Evolutionary conservation across 2,888 invertebrate genomes (phyloP), one percentile per base, ranked within the genome.

Genomic region (Vesta saturnalis): DNA sequence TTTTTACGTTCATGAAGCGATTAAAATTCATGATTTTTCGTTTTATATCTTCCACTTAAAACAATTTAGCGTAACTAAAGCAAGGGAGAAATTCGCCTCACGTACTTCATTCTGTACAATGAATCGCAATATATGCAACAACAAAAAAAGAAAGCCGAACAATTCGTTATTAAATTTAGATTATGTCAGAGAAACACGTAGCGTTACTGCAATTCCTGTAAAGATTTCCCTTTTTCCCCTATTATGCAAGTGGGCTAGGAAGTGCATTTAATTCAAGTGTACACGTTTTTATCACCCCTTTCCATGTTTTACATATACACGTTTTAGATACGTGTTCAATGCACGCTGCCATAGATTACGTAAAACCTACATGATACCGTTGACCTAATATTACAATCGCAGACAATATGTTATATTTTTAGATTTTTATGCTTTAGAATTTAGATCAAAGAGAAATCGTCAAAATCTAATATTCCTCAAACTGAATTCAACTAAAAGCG

Each of bases 101-200:
- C 64, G 69, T 69, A 67, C 60, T 56, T 52, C 35, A 64, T 52
- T 54, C 60, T 64, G 57, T 54, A 65, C 56, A 69, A 69, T 64
- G 57, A 69, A 69, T 65, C 65, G 61, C 69, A 65, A 60, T 49
- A 23, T 54, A 60, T 54, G 60, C 64, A 64, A 57, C 59, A 63
- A 5, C 49, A 64, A 39, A 39, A 39, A 39, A 39, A n/a, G 8
- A 64, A 64, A 22, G 59, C 46, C 23, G 64, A 30, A 68, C 64
- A 64, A 64, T 68, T 64, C 68, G 64, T 64, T 64, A 68, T 68
- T 68, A 68, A 68, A 64, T 60, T 60, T 64, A 64, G 60, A 68
- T 68, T 68, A 64, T 64, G 64, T 14, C 18, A 52, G 60, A 57
- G 60, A 68, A 64, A 64, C 64, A 60, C 59, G 63, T 64, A 64